A percentile compares a stretch with the other conserved stretches of the same genome.
These are phyloP conservation scores for Platyscapa corneri DNA, from an alignment of 1,140 invertebrate species.

Conservation along the genomic window DNA sequence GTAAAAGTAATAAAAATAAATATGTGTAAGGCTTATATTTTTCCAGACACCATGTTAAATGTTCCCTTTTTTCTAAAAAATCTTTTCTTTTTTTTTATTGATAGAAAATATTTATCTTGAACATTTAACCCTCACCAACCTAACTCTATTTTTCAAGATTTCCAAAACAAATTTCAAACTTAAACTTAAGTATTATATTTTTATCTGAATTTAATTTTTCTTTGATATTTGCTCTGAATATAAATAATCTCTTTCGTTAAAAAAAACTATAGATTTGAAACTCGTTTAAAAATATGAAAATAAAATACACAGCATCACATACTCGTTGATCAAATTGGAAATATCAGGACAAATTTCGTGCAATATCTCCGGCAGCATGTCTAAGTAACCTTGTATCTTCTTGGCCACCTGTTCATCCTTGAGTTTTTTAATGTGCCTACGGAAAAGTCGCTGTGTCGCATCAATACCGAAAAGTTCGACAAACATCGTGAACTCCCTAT, in stretches of 20 bases:
- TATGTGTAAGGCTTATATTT: background rate
- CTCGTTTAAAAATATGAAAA: background rate
- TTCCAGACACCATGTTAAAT: background rate
- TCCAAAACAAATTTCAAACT: too few relatives aligned
- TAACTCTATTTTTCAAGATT: background rate
- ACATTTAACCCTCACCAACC: too few relatives aligned
- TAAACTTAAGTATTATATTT: too few relatives aligned
- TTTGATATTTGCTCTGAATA: too few relatives aligned
- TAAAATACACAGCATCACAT: slow-evolving; percentile 57
- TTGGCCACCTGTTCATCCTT: slow-evolving; percentile 90
- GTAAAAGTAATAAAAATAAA: background rate
- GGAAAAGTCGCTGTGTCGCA: slow-evolving; percentile 86
- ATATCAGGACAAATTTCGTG: slow-evolving; percentile 89
- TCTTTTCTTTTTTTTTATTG: too few relatives aligned
- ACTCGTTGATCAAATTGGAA: slow-evolving; percentile 84
- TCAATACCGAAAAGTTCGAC: slow-evolving; percentile 93
- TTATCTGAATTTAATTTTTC: too few relatives aligned
- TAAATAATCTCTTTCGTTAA: too few relatives aligned
- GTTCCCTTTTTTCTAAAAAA: too few relatives aligned
- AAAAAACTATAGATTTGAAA: background rate
- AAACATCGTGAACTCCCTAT: slow-evolving; percentile 93
- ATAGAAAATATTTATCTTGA: too few relatives aligned
- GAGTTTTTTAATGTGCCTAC: slow-evolving; percentile 87
- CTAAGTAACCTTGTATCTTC: slow-evolving; percentile 87
- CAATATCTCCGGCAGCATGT: slow-evolving; percentile 86